Conservation (phyloP, 1,140 invertebrate species). For the Lepidotrigona ventralis region DNA sequence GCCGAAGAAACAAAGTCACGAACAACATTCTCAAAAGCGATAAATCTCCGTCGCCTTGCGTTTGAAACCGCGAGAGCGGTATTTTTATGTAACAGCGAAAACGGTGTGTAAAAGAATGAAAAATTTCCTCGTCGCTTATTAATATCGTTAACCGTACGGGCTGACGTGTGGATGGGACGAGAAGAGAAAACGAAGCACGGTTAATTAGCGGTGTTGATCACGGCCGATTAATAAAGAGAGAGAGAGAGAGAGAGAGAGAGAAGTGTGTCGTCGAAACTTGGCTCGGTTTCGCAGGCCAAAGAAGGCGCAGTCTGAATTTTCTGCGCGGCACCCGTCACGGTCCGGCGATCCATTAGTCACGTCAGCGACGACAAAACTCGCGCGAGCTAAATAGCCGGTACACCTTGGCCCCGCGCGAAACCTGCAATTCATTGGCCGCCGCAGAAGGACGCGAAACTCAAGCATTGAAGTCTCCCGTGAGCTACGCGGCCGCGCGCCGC, state of each 20-base stretch:
- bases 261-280: conserved; percentile 1
- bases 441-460: conserved; percentile 59
- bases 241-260: too few relatives aligned
- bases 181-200: not conserved
- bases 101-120: too few relatives aligned
- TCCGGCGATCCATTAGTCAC: conserved; percentile 63
- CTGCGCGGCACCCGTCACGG: conserved; percentile 42
- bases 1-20: not conserved
- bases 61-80: not conserved
- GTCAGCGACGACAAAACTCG: conserved; percentile 60
- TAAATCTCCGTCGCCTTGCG: not conserved
- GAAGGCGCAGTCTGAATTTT: conserved; percentile 52
- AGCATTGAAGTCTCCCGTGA: conserved; percentile 53
- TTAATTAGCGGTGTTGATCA: conserved; percentile 32
- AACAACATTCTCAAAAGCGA: not conserved
- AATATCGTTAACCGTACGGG: not conserved
- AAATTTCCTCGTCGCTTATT: not conserved
- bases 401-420: conserved; percentile 65
- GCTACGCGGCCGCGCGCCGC: conserved; percentile 17
- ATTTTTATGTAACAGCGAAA: not conserved
- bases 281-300: conserved; percentile 30
- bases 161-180: not conserved
- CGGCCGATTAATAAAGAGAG: not conserved
- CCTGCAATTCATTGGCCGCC: conserved; percentile 59
- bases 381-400: conserved; percentile 64